Conservation (phyloP, 2,797 vertebrate species). For the Sebastes iracundus region DNA sequence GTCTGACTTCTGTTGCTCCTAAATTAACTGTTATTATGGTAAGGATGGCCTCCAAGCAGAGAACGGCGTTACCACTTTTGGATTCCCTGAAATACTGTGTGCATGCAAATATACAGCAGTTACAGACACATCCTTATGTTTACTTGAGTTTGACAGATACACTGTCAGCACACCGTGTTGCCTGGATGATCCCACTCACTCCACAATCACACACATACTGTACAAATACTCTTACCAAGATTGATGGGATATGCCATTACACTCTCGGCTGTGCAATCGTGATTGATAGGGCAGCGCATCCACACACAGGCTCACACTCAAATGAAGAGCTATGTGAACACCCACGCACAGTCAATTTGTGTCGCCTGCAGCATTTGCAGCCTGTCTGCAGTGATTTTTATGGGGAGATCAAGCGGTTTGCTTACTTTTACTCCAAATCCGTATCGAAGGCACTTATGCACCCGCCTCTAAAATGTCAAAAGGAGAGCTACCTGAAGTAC, state of each 20-base stretch:
- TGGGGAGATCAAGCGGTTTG: slow-evolving; percentile 2
- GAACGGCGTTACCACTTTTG: too few species aligned
- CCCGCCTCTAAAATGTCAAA: slow-evolving; percentile 11
- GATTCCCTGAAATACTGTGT: background rate
- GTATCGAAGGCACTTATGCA: background rate
- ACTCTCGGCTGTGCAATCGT: slow-evolving; percentile 20
- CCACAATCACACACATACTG: background rate
- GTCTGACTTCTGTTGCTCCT: too few species aligned
- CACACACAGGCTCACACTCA: background rate
- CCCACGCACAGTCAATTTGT: background rate
- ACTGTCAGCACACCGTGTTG: slow-evolving; percentile 4
- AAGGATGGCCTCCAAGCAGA: too few species aligned
- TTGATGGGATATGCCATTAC: slow-evolving; percentile 23
- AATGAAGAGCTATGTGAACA: slow-evolving; percentile 8
- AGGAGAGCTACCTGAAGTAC: background rate
- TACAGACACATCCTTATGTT: slow-evolving; percentile 22
- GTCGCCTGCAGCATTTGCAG: background rate
- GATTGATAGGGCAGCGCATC: slow-evolving; percentile 30
- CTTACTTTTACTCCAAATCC: background rate
- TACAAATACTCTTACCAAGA: slow-evolving; percentile 15
- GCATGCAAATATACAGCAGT: background rate
- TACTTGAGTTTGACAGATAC: slow-evolving; percentile 43
- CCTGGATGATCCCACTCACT: slow-evolving; percentile 3
- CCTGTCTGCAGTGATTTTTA: background rate
- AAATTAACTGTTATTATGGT: too few species aligned